phyloP scores from a whole-genome alignment of 2,888 invertebrate genomes.

The Periphyllus acericola region DNA sequence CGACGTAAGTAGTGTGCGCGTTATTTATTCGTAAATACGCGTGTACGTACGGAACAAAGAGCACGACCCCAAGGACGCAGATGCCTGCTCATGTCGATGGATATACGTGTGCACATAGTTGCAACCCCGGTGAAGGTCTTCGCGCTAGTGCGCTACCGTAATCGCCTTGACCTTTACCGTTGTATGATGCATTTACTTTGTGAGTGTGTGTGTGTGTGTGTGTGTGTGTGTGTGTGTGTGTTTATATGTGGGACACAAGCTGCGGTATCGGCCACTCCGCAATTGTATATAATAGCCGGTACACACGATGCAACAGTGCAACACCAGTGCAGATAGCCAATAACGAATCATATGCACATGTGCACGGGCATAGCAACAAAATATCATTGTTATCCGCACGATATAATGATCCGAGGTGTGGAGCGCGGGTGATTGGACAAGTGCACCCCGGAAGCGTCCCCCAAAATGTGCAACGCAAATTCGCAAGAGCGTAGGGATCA shows the following conservation, averaged over 20 bases:
- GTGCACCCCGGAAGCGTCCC: not conserved
- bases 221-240: no score
- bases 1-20: not conserved
- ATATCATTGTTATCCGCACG: no score
- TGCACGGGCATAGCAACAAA: no score
- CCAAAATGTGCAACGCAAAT: no score
- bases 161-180: slow-evolving; percentile 30
- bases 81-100: no score
- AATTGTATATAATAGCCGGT: not conserved
- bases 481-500: not conserved
- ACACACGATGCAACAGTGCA: not conserved
- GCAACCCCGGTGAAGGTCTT: slow-evolving; percentile 48
- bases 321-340: not conserved
- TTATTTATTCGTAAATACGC: not conserved
- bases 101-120: not conserved
- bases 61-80: slow-evolving; percentile 25
- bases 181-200: not conserved
- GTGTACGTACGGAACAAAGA: not conserved
- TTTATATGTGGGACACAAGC: no score
- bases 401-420: no score
- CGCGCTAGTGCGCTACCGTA: no score
- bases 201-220: no score
- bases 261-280: no score
- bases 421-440: no score
- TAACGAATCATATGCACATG: no score